Evolutionary conservation across 2,797 vertebrate species (phyloP), one percentile per base, ranked within the genome.

Genomic region (Scomberomorus guttatus): DNA sequence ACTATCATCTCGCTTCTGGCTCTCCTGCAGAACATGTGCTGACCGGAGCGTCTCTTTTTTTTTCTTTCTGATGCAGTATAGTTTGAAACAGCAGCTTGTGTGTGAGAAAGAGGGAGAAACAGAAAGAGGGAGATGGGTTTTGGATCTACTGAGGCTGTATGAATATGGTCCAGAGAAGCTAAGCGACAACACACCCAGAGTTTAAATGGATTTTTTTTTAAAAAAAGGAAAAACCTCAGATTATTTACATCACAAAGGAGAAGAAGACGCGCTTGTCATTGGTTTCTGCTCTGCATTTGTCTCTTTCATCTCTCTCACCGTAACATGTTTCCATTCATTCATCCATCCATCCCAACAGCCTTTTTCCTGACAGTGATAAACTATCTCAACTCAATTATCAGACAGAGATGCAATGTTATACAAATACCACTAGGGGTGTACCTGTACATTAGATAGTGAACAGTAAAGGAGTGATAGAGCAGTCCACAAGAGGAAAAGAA

Each of bases 181-280:
- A 93, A 93, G 86, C 92, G 94, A 95, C 92, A 94, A 95, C 93
- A 95, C 93, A 94, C 90, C 70, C 87, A 94, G 90, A 93, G 84
- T 92, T 93, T 82, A 88, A 94, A 94, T 84, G 86, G 87, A 88
- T 79, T 80, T 37, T 52, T 73, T 48, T 48, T 20, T 15, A 83
- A 85, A 86, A 61, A 56, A 60, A 27, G 20, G 55, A 58, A 79
- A 83, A 84, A 80, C 51, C 79, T 87, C 67, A 73, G 75, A 86
- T 66, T 92, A 89, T 95, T 92, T 94, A 94, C 93, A 94, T 92
- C 85, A 93, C 90, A 90, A 83, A 89, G 90, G 83, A 87, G 81
- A 80, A 85, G 75, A 52, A 86, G 72, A 58, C 39, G 6, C 3
- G 70, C 81, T 63, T 61, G 48, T 79, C 71, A 68, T 29, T 66